These are phyloP conservation scores for Homalodisca vitripennis DNA, from an alignment of 1,140 invertebrate species.

Conservation along the genomic window DNA sequence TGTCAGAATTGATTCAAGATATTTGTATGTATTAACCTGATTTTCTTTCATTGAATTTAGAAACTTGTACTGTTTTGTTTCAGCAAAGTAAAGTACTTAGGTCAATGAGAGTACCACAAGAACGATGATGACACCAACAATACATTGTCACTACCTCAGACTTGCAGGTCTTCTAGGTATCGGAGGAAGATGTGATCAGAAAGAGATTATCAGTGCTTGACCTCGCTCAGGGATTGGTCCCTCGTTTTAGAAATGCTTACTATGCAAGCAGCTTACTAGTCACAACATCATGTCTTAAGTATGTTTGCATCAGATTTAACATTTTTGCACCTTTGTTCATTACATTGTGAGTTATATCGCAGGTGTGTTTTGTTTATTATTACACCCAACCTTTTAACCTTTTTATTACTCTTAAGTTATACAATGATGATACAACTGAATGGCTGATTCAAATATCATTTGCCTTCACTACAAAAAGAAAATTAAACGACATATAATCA, in stretches of 20 bases:
- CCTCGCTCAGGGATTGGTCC: neutral
- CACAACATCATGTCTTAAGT: slow-evolving; percentile 6
- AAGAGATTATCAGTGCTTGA: slow-evolving; percentile 9
- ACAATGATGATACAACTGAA: no score
- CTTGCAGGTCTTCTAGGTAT: slow-evolving; percentile 1
- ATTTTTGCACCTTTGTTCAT: slow-evolving; percentile 22
- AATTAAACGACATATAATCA: no score
- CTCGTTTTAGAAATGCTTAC: slow-evolving; percentile 17
- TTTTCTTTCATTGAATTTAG: no score
- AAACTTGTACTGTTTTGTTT: slow-evolving; percentile 42
- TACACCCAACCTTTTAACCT: neutral
- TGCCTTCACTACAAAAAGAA: no score
- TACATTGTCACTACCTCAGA: neutral
- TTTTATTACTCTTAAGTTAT: neutral
- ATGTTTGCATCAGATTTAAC: slow-evolving; percentile 5
- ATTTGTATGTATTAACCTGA: no score
- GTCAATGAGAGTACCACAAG: slow-evolving; percentile 65
- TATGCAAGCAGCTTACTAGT: slow-evolving; percentile 22
- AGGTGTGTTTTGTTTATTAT: neutral
- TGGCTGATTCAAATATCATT: no score
- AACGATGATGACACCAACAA: slow-evolving; percentile 53
- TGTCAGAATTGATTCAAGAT: no score
- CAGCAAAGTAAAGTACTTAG: slow-evolving; percentile 70
- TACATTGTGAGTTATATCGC: slow-evolving; percentile 15
- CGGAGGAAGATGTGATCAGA: slow-evolving; percentile 3